Percentiles rank a stretch among this genome's conserved stretches.
phyloP scores from a whole-genome alignment of 2,888 invertebrate genomes.

The Drosophila anomalipes region DNA sequence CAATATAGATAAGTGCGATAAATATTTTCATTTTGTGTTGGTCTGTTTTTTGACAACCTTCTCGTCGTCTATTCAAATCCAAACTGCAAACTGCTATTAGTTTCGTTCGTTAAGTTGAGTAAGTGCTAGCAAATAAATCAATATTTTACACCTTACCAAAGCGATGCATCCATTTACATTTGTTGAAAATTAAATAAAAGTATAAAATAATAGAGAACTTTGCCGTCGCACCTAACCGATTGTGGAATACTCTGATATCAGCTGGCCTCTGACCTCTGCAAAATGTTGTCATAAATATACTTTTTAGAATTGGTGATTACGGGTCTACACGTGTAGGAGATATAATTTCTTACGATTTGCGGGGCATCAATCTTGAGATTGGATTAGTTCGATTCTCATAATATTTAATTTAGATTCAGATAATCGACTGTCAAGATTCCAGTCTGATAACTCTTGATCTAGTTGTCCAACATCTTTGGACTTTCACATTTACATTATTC shows the following conservation, averaged over 20 bases:
- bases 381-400: background rate
- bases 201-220: background rate
- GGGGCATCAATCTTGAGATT: background rate
- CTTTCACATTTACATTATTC: background rate
- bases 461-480: background rate
- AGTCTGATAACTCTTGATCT: background rate
- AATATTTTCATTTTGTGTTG: constrained; percentile 3
- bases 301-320: background rate
- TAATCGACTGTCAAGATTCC: background rate
- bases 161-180: background rate
- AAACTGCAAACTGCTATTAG: background rate
- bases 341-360: background rate
- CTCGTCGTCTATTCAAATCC: constrained; percentile 1
- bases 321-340: background rate
- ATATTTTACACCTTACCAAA: background rate
- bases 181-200: background rate
- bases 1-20: background rate
- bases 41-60: constrained; percentile 20
- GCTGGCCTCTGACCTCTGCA: background rate
- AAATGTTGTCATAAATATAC: background rate
- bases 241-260: background rate
- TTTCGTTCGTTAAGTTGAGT: background rate
- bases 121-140: background rate
- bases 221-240: background rate
- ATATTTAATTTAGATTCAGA: background rate